Base-by-base conservation (phyloP, 2,888 invertebrate genomes). In the Sesia apiformis region DNA sequence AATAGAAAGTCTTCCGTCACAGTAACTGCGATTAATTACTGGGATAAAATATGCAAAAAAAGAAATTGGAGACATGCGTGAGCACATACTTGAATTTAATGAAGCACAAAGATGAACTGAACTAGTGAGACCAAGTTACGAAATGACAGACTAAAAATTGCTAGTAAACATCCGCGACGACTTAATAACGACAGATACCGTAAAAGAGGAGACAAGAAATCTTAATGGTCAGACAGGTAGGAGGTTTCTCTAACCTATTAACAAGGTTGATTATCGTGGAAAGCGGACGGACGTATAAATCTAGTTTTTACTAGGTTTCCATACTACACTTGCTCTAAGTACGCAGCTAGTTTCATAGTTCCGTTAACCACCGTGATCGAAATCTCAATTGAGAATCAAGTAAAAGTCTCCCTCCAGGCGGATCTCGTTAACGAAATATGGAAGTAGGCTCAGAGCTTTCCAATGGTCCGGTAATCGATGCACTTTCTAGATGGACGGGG, bases 231-330 rank as follows among this genome's bases (percentile, higher is more conserved):
- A 69, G 75, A 77, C 79, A 67, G 73, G 78, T 80, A 59, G 72
- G 72, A 77, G 77, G 77, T 85, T 85, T 85, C 86, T 84, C 86
- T 82, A 78, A 78, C 80, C 82, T 78, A 81, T 85, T 83, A 85
- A 87, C 76, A 75, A 81, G 80, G 69, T 70, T 72, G 69, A 80
- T 80, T 80, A 81, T 76, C 71, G 79, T 82, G 81, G 84, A 89
- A 89, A 89, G 87, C 84, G 74, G 81, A 64, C 72, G 65, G 59
- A 60, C 70, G 66, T 67, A 66, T 55, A 69, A 70, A 72, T 78
- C 85, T 76, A 81, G 84, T 87, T 88, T 85, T 86, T 88, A 78
- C 84, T 73, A 80, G 76, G 78, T 78, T 76, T 71, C 79, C 78
- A 76, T 78, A 78, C 74, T 71, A 77, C 69, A 73, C 62, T 63